Conservation (phyloP, 1,140 invertebrate species). For the Cylas formicarius region DNA sequence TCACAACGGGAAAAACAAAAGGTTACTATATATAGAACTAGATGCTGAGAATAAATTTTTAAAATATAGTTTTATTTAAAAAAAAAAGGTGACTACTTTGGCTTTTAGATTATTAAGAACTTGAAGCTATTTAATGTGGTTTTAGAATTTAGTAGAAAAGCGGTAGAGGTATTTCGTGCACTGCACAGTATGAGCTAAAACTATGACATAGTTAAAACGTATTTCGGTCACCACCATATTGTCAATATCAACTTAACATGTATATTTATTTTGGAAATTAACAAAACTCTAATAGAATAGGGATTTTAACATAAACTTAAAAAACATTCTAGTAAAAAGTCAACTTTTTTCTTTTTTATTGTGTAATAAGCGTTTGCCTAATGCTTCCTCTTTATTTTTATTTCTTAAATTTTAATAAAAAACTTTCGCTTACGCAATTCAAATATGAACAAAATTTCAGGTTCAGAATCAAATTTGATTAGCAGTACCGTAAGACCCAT, state of each 20-base stretch:
- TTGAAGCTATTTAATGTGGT: not conserved
- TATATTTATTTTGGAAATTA: no score
- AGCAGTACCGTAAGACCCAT: not conserved
- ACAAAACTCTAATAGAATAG: not conserved
- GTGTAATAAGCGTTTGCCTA: not conserved
- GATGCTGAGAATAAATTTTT: no score
- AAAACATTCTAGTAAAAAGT: not conserved
- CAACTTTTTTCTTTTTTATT: not conserved
- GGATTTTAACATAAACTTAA: not conserved
- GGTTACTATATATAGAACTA: no score
- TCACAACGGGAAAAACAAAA: no score
- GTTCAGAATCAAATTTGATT: not conserved
- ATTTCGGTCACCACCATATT: not conserved
- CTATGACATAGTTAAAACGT: not conserved
- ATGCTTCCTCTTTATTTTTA: not conserved
- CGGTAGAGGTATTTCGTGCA: not conserved
- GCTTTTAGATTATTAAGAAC: no score
- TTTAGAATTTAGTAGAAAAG: not conserved
- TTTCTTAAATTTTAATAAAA: conserved; percentile 2
- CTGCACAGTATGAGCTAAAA: not conserved
- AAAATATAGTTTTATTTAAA: no score
- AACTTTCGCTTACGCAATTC: not conserved
- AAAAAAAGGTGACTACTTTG: no score
- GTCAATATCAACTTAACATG: conserved; percentile 10
- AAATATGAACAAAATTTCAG: not conserved